Evolutionary conservation across 1,140 invertebrate species (phyloP).

Genomic region (Drosophila nasuta): DNA sequence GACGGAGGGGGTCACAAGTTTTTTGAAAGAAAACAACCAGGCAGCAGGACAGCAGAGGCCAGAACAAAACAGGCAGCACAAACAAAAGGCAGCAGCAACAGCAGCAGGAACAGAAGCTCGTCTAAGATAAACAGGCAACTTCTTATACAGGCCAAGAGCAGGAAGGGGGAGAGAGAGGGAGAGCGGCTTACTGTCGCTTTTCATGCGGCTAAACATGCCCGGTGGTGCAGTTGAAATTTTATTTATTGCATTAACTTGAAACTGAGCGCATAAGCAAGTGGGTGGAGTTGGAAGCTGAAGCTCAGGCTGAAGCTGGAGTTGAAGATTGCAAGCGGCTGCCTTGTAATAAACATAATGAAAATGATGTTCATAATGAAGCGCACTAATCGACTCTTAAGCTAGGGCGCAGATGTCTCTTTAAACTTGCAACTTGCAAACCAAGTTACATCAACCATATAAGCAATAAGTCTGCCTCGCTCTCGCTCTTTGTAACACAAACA

Average conservation of each 20-base stretch:
- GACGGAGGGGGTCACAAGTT: slow-evolving; percentile 45
- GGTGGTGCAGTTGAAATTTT: slow-evolving; percentile 80
- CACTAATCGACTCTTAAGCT: slow-evolving; percentile 66
- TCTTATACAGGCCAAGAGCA: slow-evolving; percentile 64
- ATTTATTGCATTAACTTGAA: slow-evolving; percentile 82
- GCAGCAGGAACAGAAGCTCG: slow-evolving; percentile 7
- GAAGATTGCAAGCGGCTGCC: neutral
- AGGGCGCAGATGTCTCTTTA: slow-evolving; percentile 48
- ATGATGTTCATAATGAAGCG: slow-evolving; percentile 77
- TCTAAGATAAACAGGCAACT: slow-evolving; percentile 79
- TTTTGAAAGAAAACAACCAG: slow-evolving; percentile 69
- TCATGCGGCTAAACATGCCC: slow-evolving; percentile 81
- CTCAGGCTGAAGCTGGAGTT: neutral
- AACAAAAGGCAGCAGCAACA: slow-evolving; percentile 61
- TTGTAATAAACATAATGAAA: slow-evolving; percentile 79
- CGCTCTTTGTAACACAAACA: neutral
- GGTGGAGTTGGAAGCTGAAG: neutral
- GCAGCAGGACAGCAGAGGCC: neutral
- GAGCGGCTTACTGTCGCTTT: slow-evolving; percentile 75
- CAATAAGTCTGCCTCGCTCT: slow-evolving; percentile 1
- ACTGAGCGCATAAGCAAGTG: slow-evolving; percentile 28
- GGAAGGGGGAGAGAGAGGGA: slow-evolving; percentile 4
- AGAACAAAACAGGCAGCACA: slow-evolving; percentile 51
- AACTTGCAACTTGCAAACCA: slow-evolving; percentile 42
- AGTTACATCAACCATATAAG: slow-evolving; percentile 15